Percentiles rank a stretch among this genome's conserved stretches.
Conservation (phyloP, 2,797 vertebrate genomes). For the Centroberyx gerrardi region DNA sequence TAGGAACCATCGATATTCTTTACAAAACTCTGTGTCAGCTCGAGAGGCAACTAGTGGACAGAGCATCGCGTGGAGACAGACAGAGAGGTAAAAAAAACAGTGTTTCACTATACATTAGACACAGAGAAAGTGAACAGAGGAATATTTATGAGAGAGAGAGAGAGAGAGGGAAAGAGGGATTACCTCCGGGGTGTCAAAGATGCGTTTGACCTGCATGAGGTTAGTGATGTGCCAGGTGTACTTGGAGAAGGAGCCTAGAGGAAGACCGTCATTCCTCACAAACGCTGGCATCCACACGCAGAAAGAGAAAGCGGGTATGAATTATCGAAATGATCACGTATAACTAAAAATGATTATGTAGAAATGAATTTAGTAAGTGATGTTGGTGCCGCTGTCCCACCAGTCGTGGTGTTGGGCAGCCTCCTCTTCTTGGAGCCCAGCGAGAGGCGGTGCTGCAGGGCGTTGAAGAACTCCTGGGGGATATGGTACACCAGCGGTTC, state of each 20-base stretch:
- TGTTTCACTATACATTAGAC: not conserved
- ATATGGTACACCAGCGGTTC: constrained; percentile 93
- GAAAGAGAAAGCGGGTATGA: not conserved
- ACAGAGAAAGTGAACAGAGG: not conserved
- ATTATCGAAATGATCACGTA: not conserved
- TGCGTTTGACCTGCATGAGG: constrained; percentile 91
- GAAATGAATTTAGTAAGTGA: not conserved
- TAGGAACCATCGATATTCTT: constrained; percentile 92
- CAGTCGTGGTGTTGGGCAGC: constrained; percentile 92
- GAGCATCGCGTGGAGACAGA: not conserved
- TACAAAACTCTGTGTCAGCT: constrained; percentile 93
- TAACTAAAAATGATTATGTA: too few species aligned
- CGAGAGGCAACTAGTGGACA: constrained; percentile 88
- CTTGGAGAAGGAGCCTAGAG: constrained; percentile 91
- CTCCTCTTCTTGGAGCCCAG: constrained; percentile 91
- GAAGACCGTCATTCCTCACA: constrained; percentile 88
- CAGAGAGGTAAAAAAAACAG: not conserved
- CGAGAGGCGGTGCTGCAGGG: constrained; percentile 92
- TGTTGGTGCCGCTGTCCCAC: constrained; percentile 64
- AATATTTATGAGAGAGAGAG: too few species aligned
- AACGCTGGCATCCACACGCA: constrained; percentile 81
- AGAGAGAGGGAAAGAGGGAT: not conserved
- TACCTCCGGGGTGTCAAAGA: constrained; percentile 94
- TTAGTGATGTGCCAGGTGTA: constrained; percentile 96
- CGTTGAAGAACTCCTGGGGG: constrained; percentile 93